Conservation (phyloP, 2,113 vertebrate genomes). For the Mustela nigripes region DNA sequence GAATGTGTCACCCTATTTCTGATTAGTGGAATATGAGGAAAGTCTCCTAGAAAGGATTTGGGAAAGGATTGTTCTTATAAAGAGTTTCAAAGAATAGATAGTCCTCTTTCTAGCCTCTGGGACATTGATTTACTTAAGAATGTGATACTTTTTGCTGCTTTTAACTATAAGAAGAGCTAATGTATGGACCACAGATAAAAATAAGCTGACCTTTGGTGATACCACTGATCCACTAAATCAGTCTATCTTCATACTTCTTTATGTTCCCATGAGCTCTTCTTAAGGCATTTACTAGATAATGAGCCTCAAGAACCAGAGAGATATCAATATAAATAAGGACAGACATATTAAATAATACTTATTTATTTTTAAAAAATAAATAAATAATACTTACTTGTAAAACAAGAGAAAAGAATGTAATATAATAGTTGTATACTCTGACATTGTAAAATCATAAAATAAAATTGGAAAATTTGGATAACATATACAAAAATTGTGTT, state of each 20-base stretch:
- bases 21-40: neutral
- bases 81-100: neutral
- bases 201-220: neutral
- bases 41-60: neutral
- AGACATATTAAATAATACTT: neutral
- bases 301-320: neutral
- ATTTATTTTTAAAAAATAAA: neutral
- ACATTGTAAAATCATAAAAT: conserved; percentile 17
- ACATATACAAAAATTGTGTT: neutral
- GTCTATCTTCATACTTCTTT: neutral
- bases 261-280: neutral
- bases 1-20: neutral
- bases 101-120: neutral
- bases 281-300: neutral
- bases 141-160: neutral
- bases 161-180: neutral
- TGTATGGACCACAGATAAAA: neutral
- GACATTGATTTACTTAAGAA: neutral
- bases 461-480: neutral
- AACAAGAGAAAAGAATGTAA: neutral
- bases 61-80: neutral
- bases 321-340: neutral
- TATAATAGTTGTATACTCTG: neutral
- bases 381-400: neutral
- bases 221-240: neutral